These are phyloP conservation scores for Micrastur ruficollis DNA, from an alignment of 2,797 vertebrate genomes.

Conservation along the genomic window DNA sequence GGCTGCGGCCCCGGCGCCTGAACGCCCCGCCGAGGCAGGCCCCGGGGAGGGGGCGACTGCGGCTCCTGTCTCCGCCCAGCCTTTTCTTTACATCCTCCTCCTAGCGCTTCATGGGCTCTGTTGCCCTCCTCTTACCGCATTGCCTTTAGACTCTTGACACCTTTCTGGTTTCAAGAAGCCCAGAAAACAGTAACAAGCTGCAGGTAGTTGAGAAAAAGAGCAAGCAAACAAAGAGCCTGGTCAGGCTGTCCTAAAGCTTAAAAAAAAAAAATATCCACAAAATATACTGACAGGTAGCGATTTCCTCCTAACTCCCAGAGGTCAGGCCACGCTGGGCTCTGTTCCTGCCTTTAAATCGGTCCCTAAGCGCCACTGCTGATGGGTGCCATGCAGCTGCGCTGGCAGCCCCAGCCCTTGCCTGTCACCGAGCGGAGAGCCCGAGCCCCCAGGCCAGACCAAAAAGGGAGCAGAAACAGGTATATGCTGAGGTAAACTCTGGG, in stretches of 20 bases:
- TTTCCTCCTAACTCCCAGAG: neutral
- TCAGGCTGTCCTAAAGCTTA: neutral
- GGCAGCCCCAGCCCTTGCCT: neutral
- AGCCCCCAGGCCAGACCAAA: neutral
- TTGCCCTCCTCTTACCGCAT: neutral
- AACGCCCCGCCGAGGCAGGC: neutral
- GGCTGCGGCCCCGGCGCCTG: neutral
- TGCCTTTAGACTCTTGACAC: neutral
- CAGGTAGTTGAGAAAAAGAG: neutral
- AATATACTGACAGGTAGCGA: fast-evolving
- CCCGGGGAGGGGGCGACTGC: fast-evolving
- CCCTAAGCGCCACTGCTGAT: neutral
- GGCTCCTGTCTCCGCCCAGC: fast-evolving
- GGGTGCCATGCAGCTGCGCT: too few species aligned
- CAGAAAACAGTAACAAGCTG: neutral
- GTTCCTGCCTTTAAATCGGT: neutral
- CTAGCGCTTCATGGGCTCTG: neutral
- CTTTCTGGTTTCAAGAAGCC: neutral
- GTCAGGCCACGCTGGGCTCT: neutral
- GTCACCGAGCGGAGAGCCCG: neutral
- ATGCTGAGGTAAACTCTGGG: neutral
- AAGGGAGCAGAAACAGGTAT: neutral
- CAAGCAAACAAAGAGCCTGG: neutral
- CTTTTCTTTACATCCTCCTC: too few species aligned
- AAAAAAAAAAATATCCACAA: neutral